Percentiles rank a stretch among this genome's conserved stretches.
phyloP scores from a whole-genome alignment of 2,888 invertebrate species.

The Polyommatus iphigenia region DNA sequence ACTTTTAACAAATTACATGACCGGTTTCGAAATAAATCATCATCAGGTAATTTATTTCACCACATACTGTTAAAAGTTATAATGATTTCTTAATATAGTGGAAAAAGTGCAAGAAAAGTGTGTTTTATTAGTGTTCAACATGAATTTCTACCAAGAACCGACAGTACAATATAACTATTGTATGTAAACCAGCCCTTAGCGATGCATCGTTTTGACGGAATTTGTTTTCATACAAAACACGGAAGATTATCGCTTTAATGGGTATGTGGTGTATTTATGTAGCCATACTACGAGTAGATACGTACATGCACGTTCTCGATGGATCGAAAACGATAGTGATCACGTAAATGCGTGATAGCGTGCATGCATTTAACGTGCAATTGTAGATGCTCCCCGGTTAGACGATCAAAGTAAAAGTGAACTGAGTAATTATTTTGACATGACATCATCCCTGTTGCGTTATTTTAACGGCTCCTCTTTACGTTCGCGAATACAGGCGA shows the following conservation, averaged over 20 bases:
- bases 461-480: neutral
- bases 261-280: neutral
- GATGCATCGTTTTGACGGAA: too few species aligned
- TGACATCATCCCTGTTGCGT: neutral
- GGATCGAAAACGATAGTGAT: slow-evolving; percentile 38
- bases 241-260: neutral
- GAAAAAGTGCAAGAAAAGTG: too few species aligned
- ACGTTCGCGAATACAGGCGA: neutral
- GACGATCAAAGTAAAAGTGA: slow-evolving; percentile 31
- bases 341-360: slow-evolving; percentile 34
- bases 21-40: too few species aligned
- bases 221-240: too few species aligned
- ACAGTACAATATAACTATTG: too few species aligned
- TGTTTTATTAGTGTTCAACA: too few species aligned
- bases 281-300: neutral
- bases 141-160: too few species aligned
- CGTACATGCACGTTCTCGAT: neutral
- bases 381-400: slow-evolving; percentile 9
- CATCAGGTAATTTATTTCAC: too few species aligned
- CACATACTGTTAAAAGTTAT: too few species aligned
- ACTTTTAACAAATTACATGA: too few species aligned
- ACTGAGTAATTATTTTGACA: slow-evolving; percentile 2
- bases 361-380: slow-evolving; percentile 32
- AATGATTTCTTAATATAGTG: too few species aligned
- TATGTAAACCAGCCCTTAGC: too few species aligned